Evolutionary conservation across 2,113 vertebrate species (phyloP).

Genomic region (Felis chaus): DNA sequence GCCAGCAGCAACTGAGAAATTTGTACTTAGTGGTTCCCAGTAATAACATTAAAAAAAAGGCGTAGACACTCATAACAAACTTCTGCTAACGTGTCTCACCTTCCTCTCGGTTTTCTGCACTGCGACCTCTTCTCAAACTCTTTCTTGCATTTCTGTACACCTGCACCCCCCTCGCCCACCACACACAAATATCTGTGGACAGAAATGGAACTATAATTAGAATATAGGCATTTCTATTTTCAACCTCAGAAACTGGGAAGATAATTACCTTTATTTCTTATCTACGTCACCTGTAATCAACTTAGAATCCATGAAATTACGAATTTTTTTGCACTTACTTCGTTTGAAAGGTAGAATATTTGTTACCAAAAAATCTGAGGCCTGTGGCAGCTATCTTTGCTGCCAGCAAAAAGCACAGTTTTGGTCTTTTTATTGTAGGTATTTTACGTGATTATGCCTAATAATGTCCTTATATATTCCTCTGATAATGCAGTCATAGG

Average conservation of each 20-base stretch:
- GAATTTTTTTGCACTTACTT: not conserved
- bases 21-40: not conserved
- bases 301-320: not conserved
- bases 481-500: not conserved
- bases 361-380: not conserved
- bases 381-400: not conserved
- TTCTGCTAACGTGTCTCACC: not conserved
- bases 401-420: not conserved
- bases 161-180: not conserved
- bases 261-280: not conserved
- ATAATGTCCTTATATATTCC: not conserved
- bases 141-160: not conserved
- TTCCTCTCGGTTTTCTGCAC: not conserved
- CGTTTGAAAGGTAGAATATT: not conserved
- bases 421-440: not conserved
- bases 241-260: not conserved
- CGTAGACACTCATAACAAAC: not conserved
- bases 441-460: not conserved
- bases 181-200: not conserved
- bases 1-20: constrained; percentile 41
- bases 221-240: not conserved
- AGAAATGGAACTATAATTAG: not conserved
- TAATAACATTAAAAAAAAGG: constrained; percentile 1
- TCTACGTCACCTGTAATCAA: not conserved
- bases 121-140: not conserved